A percentile compares a stretch with the other conserved stretches of the same genome.
These are phyloP conservation scores for Pampusana beccarii DNA, from an alignment of 2,113 vertebrate species.

Conservation along the genomic window DNA sequence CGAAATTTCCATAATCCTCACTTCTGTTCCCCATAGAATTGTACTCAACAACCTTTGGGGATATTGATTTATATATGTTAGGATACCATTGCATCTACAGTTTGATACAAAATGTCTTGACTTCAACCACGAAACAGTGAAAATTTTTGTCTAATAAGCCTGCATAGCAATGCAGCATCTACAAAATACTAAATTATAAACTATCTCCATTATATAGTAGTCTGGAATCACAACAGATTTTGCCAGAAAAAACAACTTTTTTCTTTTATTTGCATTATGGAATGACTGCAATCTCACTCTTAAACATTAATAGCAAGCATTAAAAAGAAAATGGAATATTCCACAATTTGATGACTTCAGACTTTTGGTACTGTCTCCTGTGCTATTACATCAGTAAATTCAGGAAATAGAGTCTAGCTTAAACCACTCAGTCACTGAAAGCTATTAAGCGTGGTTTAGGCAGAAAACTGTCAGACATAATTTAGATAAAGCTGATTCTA, in stretches of 20 bases:
- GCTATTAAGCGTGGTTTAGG: not conserved
- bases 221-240: not conserved
- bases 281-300: not conserved
- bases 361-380: not conserved
- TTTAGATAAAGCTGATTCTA: slow-evolving; percentile 12
- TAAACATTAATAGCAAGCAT: not conserved
- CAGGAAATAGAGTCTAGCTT: not conserved
- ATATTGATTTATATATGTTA: not conserved
- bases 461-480: slow-evolving; percentile 1
- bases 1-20: not conserved
- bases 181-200: not conserved
- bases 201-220: not conserved
- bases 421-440: not conserved
- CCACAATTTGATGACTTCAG: not conserved
- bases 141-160: not conserved
- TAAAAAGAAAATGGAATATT: not conserved
- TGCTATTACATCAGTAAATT: not conserved
- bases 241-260: not conserved
- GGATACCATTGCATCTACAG: not conserved
- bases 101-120: not conserved
- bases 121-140: not conserved
- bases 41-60: not conserved
- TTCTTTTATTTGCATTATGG: not conserved
- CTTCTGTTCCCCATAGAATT: not conserved
- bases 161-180: not conserved